These are phyloP conservation scores for Platygyra sinensis DNA, from an alignment of 64 coral and sea anemone species.

Conservation along the genomic window DNA sequence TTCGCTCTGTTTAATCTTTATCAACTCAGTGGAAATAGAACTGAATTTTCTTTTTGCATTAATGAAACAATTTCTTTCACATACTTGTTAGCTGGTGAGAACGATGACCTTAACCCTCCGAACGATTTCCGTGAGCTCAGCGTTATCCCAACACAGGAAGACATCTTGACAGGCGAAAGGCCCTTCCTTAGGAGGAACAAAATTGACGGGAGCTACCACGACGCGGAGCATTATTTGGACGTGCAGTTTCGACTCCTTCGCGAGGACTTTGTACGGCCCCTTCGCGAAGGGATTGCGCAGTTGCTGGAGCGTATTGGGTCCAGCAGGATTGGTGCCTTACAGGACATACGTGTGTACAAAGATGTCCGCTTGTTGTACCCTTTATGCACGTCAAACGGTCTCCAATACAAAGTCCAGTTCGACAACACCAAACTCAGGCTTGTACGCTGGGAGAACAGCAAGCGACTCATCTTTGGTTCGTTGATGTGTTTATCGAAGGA, in stretches of 20 bases:
- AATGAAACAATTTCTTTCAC: background rate
- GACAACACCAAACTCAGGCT: constrained; percentile 28
- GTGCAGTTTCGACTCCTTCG: constrained; percentile 81
- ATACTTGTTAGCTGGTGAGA: background rate
- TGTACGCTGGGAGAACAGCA: constrained; percentile 65
- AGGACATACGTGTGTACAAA: constrained; percentile 77
- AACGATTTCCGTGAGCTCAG: constrained; percentile 66
- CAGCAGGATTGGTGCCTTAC: background rate
- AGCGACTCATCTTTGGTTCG: no score
- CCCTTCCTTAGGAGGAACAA: constrained; percentile 76
- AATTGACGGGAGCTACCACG: constrained; percentile 52
- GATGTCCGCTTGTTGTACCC: constrained; percentile 51
- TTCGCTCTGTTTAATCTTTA: no score
- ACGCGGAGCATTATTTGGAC: constrained; percentile 79
- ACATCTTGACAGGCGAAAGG: constrained; percentile 33
- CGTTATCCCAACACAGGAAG: constrained; percentile 59
- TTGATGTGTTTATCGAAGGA: constrained; percentile 69
- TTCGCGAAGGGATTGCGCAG: constrained; percentile 66
- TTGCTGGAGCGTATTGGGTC: constrained; percentile 27
- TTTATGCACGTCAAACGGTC: constrained; percentile 42
- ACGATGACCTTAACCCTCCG: constrained; percentile 48
- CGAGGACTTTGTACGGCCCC: constrained; percentile 73
- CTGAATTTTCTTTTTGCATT: background rate
- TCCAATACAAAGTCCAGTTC: constrained; percentile 52
- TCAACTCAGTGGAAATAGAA: no score